Conservation (phyloP, 2,113 vertebrate species). For the Aythya baeri region DNA sequence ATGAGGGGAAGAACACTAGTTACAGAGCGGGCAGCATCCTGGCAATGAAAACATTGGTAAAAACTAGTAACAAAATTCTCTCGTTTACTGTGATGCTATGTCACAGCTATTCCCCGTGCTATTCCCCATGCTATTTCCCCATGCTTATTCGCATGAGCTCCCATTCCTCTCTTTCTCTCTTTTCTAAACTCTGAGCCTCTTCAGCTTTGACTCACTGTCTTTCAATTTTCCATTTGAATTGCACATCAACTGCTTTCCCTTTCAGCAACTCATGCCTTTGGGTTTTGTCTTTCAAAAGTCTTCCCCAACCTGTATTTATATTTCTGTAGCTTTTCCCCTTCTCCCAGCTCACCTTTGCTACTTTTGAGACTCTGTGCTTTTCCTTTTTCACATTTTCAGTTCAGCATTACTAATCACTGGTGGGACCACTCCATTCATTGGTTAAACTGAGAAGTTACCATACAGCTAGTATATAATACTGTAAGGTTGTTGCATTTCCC, state of each 20-base stretch:
- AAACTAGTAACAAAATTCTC: not conserved
- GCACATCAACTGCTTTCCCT: not conserved
- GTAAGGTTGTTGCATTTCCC: not conserved
- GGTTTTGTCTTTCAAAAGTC: not conserved
- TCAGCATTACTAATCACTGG: not conserved
- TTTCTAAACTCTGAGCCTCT: not conserved
- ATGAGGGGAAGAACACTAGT: not conserved
- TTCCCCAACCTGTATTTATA: not conserved
- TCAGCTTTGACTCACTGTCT: rapidly evolving
- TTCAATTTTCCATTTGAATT: not conserved
- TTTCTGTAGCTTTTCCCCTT: not conserved
- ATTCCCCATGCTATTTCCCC: not conserved
- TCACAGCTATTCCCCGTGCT: not conserved
- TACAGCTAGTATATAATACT: not conserved
- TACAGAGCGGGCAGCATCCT: not conserved
- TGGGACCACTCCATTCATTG: not conserved
- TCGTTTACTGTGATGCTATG: not conserved
- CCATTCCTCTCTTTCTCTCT: not conserved
- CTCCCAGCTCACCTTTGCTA: not conserved
- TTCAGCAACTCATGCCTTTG: not conserved
- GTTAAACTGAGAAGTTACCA: not conserved
- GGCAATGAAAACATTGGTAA: not conserved
- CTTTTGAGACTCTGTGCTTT: not conserved
- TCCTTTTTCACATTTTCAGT: not conserved
- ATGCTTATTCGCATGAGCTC: not conserved